Conservation (phyloP, 2,888 invertebrate species). For the Maniola hyperantus region DNA sequence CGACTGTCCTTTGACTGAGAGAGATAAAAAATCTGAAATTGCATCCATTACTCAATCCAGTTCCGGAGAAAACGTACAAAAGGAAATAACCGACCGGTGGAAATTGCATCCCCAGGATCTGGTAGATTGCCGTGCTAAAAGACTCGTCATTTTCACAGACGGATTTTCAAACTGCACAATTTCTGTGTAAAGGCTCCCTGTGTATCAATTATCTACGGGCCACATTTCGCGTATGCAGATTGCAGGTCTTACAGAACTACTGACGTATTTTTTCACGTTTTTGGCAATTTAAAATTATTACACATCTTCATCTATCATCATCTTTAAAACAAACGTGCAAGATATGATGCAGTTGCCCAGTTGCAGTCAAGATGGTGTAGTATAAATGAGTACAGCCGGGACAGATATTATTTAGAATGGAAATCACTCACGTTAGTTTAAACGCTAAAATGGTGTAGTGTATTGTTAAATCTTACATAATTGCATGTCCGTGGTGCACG, state of each 20-base stretch:
- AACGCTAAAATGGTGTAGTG: no score
- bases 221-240: background rate
- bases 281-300: no score
- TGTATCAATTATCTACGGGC: background rate
- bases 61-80: conserved; percentile 4
- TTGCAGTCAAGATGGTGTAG: no score
- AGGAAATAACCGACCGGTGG: conserved; percentile 7
- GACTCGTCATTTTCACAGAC: conserved; percentile 34
- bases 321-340: no score
- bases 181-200: conserved; percentile 74
- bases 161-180: conserved; percentile 56
- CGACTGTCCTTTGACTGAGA: background rate
- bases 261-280: no score
- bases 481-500: no score
- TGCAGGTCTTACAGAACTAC: background rate
- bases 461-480: no score
- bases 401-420: no score
- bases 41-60: conserved; percentile 16
- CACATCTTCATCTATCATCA: no score
- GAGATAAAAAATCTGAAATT: conserved; percentile 6
- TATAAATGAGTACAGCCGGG: no score
- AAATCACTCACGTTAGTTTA: no score
- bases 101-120: conserved; percentile 17
- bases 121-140: conserved; percentile 15
- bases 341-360: no score